phyloP scores from a whole-genome alignment of 2,113 vertebrate genomes.

The Phyllopteryx taeniolatus region DNA sequence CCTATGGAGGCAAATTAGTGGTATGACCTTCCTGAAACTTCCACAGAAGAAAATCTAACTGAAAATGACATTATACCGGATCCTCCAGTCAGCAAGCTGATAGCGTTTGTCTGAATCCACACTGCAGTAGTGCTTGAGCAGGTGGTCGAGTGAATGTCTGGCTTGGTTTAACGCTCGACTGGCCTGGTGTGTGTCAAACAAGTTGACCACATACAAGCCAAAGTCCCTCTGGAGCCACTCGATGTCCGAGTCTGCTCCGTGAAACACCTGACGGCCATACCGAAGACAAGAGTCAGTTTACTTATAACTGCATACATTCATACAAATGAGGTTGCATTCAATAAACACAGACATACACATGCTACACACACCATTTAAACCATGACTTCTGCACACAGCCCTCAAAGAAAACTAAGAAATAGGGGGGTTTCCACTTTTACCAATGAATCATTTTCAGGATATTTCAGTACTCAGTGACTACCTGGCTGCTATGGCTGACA shows the following conservation, averaged over 20 bases:
- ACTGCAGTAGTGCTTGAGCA: constrained; percentile 83
- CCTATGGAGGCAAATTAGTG: constrained; percentile 57
- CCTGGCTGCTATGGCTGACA: too few species aligned
- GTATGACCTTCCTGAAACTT: not conserved
- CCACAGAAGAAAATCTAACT: not conserved
- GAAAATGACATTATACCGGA: constrained; percentile 74
- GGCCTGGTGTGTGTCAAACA: constrained; percentile 96
- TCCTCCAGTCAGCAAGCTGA: constrained; percentile 96
- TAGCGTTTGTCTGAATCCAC: constrained; percentile 89
- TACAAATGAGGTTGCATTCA: not conserved
- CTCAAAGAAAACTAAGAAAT: not conserved
- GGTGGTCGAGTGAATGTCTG: constrained; percentile 87
- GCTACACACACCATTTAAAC: not conserved
- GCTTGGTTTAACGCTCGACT: constrained; percentile 86
- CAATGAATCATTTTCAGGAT: not conserved
- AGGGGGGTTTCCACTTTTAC: not conserved
- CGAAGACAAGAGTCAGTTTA: not conserved
- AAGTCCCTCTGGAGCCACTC: constrained; percentile 98
- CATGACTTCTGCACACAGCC: not conserved
- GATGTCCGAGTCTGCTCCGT: constrained; percentile 91
- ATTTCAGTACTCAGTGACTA: too few species aligned
- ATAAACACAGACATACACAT: not conserved
- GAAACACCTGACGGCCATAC: constrained; percentile 79
- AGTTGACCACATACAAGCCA: constrained; percentile 89
- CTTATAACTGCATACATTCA: not conserved